Conservation (phyloP, 2,797 vertebrate genomes). For the Cichlasoma orientale region DNA sequence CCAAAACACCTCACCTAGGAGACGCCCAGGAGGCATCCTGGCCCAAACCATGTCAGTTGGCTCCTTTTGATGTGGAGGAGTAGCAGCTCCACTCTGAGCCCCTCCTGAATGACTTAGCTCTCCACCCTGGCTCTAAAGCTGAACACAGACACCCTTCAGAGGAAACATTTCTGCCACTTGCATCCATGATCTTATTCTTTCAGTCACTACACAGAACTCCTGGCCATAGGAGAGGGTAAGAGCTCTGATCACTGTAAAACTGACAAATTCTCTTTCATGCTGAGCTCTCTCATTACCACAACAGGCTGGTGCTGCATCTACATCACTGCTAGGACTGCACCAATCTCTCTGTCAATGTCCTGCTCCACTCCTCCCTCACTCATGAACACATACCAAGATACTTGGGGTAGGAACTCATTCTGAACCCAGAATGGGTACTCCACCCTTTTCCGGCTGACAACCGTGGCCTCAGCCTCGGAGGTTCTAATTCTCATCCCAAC, state of each 20-base stretch:
- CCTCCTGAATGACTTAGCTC: neutral
- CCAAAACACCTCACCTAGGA: neutral
- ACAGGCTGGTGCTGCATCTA: too few species aligned
- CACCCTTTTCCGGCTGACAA: neutral
- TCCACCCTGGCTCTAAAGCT: neutral
- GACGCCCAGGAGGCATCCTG: neutral
- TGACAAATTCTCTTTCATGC: too few species aligned
- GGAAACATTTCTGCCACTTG: too few species aligned
- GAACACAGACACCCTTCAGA: neutral
- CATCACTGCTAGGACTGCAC: neutral
- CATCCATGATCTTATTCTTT: neutral
- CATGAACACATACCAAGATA: neutral
- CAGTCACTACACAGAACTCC: neutral
- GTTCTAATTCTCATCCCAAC: neutral
- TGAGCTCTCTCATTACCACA: too few species aligned
- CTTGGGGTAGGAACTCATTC: neutral
- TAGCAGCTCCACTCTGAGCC: neutral
- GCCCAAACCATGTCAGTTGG: neutral
- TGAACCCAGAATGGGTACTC: neutral
- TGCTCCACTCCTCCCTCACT: neutral
- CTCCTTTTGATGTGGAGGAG: neutral
- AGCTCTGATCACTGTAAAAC: neutral
- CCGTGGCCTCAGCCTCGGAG: neutral
- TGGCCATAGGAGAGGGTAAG: neutral
- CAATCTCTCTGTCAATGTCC: neutral